These are phyloP conservation scores for Montipora cactus DNA, from an alignment of 64 coral and sea anemone species.

Conservation along the genomic window DNA sequence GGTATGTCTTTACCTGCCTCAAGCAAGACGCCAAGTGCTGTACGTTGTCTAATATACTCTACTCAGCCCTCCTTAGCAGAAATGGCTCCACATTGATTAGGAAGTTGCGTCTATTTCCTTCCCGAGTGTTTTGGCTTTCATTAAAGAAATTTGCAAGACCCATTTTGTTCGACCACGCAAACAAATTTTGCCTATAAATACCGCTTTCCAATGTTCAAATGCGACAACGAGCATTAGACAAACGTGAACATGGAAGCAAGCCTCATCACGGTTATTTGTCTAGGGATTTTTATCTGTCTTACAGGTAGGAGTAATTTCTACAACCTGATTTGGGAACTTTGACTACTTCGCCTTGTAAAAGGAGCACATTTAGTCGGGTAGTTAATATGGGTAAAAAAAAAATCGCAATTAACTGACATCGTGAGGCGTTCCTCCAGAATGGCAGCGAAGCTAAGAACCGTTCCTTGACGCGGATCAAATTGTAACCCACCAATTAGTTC, in stretches of 20 bases:
- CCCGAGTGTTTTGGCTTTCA: constrained; percentile 1
- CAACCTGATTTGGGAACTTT: too few species aligned
- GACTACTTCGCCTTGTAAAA: too few species aligned
- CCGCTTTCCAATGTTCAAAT: neutral
- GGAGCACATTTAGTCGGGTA: too few species aligned
- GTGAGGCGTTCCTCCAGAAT: too few species aligned
- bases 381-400: too few species aligned
- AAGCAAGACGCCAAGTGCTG: neutral
- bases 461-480: too few species aligned
- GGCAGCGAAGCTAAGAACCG: too few species aligned
- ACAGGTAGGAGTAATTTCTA: constrained; percentile 12
- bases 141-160: neutral
- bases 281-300: constrained; percentile 16
- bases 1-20: neutral
- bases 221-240: neutral
- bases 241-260: neutral
- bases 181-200: constrained; percentile 16
- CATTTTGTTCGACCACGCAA: constrained; percentile 21
- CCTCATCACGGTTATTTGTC: neutral
- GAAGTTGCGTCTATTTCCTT: constrained; percentile 39
- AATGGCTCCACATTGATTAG: constrained; percentile 10
- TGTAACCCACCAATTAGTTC: too few species aligned
- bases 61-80: neutral
- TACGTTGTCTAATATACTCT: neutral
- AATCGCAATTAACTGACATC: too few species aligned